phyloP scores from a whole-genome alignment of 2,113 vertebrate genomes.

The Heterocephalus glaber region DNA sequence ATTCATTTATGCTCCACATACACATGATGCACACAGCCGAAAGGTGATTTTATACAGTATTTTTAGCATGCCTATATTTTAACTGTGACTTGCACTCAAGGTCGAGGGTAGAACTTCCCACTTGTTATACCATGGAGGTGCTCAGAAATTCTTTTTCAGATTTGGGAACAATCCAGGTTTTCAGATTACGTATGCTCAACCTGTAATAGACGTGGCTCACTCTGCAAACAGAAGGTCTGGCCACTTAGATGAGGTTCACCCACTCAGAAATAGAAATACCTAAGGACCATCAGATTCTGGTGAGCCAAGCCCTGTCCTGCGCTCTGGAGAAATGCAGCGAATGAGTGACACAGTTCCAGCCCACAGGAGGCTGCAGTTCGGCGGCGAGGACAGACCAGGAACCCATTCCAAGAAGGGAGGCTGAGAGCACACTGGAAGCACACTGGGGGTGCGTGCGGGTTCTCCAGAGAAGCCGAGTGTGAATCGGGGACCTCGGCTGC shows the following conservation, averaged over 20 bases:
- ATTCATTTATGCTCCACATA: background rate
- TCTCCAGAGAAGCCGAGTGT: background rate
- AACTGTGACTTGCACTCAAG: background rate
- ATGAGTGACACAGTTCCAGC: accelerated
- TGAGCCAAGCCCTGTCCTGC: background rate
- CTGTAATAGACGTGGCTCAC: background rate
- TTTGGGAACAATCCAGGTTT: background rate
- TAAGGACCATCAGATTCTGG: background rate
- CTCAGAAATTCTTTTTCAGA: background rate
- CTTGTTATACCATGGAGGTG: background rate
- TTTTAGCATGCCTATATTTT: background rate
- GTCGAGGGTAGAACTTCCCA: background rate
- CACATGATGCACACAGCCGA: background rate
- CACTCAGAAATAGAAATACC: too few species aligned
- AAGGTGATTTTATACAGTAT: background rate
- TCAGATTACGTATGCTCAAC: background rate
- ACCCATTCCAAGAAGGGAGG: background rate
- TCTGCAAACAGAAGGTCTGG: background rate
- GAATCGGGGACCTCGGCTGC: background rate
- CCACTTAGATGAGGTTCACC: background rate
- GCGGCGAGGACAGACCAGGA: background rate
- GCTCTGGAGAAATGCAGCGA: background rate
- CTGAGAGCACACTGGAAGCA: background rate
- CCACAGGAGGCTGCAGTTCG: background rate
- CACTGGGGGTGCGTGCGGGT: background rate